Conservation (phyloP, 2,797 vertebrate species). For the Enoplosus armatus region DNA sequence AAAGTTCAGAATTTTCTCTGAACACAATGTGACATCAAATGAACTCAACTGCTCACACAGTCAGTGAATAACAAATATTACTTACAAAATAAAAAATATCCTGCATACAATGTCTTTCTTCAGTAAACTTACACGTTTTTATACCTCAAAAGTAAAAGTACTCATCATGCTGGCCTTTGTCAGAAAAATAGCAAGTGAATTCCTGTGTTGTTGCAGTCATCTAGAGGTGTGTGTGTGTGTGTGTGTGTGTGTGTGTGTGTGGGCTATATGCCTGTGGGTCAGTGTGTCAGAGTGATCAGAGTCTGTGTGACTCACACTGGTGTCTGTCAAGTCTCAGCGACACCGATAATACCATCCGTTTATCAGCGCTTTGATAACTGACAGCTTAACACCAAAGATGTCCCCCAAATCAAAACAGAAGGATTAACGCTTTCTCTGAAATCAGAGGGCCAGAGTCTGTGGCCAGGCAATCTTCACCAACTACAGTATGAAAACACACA, state of each 20-base stretch:
- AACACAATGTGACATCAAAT: too few relatives aligned
- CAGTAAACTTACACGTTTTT: too few relatives aligned
- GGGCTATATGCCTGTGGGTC: constrained; percentile 41
- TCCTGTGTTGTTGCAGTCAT: not conserved
- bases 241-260: constrained; percentile 12
- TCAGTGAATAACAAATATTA: too few relatives aligned
- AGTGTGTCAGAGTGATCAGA: constrained; percentile 40
- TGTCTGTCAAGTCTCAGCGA: constrained; percentile 51
- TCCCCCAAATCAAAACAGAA: constrained; percentile 47
- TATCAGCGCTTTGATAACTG: constrained; percentile 51
- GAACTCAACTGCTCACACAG: too few relatives aligned
- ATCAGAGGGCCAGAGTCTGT: constrained; percentile 22
- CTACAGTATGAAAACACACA: not conserved
- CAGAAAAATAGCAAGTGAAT: not conserved
- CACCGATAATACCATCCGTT: constrained; percentile 57
- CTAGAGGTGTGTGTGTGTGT: not conserved
- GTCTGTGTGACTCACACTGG: constrained; percentile 40
- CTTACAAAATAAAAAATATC: too few relatives aligned
- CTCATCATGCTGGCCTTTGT: too few relatives aligned
- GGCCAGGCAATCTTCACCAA: constrained; percentile 14
- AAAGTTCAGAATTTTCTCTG: not conserved
- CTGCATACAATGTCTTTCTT: too few relatives aligned
- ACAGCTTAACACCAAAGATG: constrained; percentile 50
- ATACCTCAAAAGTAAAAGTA: too few relatives aligned
- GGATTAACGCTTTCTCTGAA: constrained; percentile 42